Evolutionary conservation across 2,888 invertebrate genomes (phyloP), one percentile per base, ranked within the genome.

Genomic region (Lasioglossum marginatum): DNA sequence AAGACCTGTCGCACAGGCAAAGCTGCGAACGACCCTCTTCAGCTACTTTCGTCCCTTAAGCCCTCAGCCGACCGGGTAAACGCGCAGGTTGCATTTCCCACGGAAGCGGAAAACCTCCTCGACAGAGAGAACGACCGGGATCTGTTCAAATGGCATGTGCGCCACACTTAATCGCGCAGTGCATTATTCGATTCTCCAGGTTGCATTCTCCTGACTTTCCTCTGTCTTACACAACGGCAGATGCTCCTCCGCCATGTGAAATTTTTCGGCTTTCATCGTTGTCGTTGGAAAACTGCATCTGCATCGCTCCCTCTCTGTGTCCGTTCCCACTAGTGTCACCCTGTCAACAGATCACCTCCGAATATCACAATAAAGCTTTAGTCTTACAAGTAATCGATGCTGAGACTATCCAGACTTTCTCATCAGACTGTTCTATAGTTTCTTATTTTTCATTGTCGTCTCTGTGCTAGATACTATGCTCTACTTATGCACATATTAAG

Each of bases 11-110:
- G 85, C 79, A 57, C 19, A 75, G 34, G 23, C 40, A 76, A 85
- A 88, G 82, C 89, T 85, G 85, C 89, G 83, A 82, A 79, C n/a
- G 66, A 70, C 83, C 84, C 86, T 81, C 79, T 84, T 85, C 80
- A 57, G 74, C 34, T 45, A 14, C 40, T 74, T 79, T 31, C 63
- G 31, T 63, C 79, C 87, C 12, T 77, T 79, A 45, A 45, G 68
- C 81, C 85, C 90, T 72, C 73, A 79, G 88, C 82, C 78, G 79
- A 82, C n/a, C 57, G 83, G 87, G 90, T 91, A 91, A 93, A 91
- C 45, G 89, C 92, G 87, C 90, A 93, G 93, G 92, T 92, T 93
- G 93, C 92, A 92, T 93, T 94, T 94, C 94, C 94, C 94, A 94
- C 94, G 94, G 94, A 94, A 94, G 91, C 88, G 84, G 81, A 82